Conservation (phyloP, 2,113 vertebrate species). For the Thamnaconus septentrionalis region DNA sequence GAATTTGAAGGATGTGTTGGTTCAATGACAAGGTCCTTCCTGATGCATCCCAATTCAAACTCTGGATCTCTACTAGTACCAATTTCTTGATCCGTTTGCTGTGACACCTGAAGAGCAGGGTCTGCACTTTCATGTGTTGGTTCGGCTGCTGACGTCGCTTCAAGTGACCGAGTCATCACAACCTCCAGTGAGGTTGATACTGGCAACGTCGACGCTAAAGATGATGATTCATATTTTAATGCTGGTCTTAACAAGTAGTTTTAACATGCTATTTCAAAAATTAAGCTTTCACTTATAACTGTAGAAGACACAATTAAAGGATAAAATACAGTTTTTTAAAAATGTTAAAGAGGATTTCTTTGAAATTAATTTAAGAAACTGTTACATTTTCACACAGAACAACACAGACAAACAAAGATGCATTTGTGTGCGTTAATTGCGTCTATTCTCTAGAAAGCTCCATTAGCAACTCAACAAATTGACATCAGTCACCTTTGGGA, state of each 20-base stretch:
- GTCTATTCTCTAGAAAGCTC: conserved; percentile 51
- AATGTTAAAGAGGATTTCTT: conserved; percentile 22
- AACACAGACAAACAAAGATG: conserved; percentile 30
- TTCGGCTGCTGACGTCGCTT: conserved; percentile 51
- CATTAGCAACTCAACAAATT: conserved; percentile 39
- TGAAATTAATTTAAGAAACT: conserved; percentile 23
- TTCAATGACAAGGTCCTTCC: conserved; percentile 81
- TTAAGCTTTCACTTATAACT: neutral
- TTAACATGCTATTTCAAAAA: too few relatives aligned
- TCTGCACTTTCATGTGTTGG: conserved; percentile 74
- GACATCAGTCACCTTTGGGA: conserved; percentile 74
- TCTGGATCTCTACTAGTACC: conserved; percentile 69
- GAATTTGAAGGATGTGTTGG: conserved; percentile 79
- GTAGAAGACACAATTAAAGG: conserved; percentile 7
- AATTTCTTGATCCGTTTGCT: conserved; percentile 82
- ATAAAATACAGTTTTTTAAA: conserved; percentile 39
- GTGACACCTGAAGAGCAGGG: conserved; percentile 72
- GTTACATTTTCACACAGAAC: conserved; percentile 37
- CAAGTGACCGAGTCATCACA: conserved; percentile 61
- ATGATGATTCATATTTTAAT: conserved; percentile 68
- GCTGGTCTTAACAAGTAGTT: conserved; percentile 38
- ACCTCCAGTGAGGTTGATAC: conserved; percentile 56
- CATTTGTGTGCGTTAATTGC: conserved; percentile 53
- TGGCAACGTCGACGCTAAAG: conserved; percentile 72
- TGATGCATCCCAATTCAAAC: conserved; percentile 71